A percentile compares a stretch with the other conserved stretches of the same genome.
phyloP scores from a whole-genome alignment of 2,797 vertebrate genomes.

The Perodicticus potto region DNA sequence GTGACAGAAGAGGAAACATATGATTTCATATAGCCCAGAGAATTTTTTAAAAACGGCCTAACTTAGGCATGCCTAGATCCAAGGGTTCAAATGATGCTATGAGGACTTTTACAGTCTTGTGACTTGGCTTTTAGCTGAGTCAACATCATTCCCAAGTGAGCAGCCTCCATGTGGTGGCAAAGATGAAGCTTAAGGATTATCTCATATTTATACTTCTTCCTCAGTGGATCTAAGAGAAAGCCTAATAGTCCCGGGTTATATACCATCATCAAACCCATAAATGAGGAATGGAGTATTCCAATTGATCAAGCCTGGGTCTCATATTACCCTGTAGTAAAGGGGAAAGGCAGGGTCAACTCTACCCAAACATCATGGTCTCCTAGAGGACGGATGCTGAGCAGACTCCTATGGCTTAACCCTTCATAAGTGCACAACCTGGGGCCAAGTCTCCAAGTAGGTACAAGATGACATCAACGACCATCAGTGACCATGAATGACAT shows the following conservation, averaged over 20 bases:
- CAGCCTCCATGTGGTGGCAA: not conserved
- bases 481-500: not conserved
- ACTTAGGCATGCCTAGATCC: not conserved
- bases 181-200: not conserved
- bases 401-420: not conserved
- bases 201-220: not conserved
- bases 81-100: not conserved
- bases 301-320: not conserved
- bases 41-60: not conserved
- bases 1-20: conserved; percentile 6
- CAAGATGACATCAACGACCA: not conserved
- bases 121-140: not conserved
- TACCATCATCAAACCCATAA: not conserved
- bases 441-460: not conserved
- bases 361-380: not conserved
- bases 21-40: not conserved
- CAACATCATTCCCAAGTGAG: not conserved
- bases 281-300: not conserved
- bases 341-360: not conserved
- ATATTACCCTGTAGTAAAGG: not conserved
- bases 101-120: not conserved
- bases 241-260: not conserved
- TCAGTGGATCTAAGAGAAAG: conserved; percentile 8
- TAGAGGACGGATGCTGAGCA: not conserved
- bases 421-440: not conserved